These are phyloP conservation scores for Cecropterus lyciades DNA, from an alignment of 1,140 invertebrate genomes.

Conservation along the genomic window DNA sequence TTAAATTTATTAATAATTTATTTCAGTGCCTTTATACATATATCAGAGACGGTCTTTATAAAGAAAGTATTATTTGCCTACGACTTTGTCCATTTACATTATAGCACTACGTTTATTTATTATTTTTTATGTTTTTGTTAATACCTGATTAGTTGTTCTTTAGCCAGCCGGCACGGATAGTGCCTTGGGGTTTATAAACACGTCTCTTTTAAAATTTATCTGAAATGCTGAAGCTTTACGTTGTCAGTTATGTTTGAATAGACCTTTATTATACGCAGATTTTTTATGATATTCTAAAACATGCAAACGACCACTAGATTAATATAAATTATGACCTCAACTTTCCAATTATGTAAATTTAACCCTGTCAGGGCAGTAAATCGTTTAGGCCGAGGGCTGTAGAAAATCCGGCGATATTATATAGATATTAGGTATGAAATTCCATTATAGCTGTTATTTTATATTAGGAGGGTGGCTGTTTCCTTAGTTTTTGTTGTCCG, in stretches of 20 bases:
- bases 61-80: too few relatives aligned
- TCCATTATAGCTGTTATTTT: constrained; percentile 34
- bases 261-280: constrained; percentile 4
- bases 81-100: too few relatives aligned
- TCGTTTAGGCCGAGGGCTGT: background rate
- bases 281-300: constrained; percentile 31
- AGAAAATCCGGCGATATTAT: constrained; percentile 16
- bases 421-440: constrained; percentile 35
- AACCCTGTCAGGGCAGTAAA: constrained; percentile 13
- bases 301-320: constrained; percentile 16
- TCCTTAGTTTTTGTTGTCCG: constrained; percentile 57
- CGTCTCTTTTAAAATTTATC: too few relatives aligned
- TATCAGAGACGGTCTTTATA: too few relatives aligned
- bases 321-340: constrained; percentile 20
- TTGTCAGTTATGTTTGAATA: too few relatives aligned
- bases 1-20: background rate
- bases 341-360: constrained; percentile 25
- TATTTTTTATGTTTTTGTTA: too few relatives aligned
- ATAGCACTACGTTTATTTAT: too few relatives aligned
- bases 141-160: too few relatives aligned
- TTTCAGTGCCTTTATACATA: background rate
- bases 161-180: too few relatives aligned
- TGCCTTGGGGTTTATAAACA: too few relatives aligned
- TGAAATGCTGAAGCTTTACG: background rate
- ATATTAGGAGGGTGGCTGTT: constrained; percentile 48